A percentile compares a stretch with the other conserved stretches of the same genome.
Evolutionary conservation across 2,888 invertebrate genomes (phyloP).

Genomic region (Lithophane socia): DNA sequence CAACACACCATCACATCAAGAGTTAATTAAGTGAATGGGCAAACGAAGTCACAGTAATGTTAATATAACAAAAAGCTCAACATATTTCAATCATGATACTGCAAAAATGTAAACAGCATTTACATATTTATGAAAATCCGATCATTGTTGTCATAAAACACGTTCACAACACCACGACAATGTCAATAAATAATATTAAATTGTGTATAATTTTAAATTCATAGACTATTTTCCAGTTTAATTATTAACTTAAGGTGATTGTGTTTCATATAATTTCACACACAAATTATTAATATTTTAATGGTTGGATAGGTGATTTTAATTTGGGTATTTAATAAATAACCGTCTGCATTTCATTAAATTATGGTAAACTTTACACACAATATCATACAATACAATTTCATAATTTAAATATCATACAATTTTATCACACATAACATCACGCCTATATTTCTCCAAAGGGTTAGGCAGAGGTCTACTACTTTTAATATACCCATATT

Average conservation of each 20-base stretch:
- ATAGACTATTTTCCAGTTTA: conserved; percentile 5
- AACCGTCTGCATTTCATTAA: not conserved
- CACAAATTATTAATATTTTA: conserved; percentile 3
- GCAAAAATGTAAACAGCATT: conserved; percentile 74
- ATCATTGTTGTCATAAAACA: conserved; percentile 57
- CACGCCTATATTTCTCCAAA: too few relatives aligned
- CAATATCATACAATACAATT: not conserved
- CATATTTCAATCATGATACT: conserved; percentile 73
- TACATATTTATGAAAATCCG: conserved; percentile 74
- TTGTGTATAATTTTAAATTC: conserved; percentile 25
- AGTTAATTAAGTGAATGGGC: conserved; percentile 44
- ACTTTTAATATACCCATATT: too few relatives aligned
- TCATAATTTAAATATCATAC: not conserved
- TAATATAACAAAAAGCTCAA: conserved; percentile 67
- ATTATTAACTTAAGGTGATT: conserved; percentile 5
- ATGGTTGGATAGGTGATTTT: not conserved
- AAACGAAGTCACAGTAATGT: conserved; percentile 56
- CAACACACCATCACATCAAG: conserved; percentile 26
- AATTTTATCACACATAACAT: too few relatives aligned
- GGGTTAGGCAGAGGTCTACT: too few relatives aligned
- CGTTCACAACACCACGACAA: conserved; percentile 36
- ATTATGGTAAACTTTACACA: not conserved
- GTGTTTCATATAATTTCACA: conserved; percentile 1
- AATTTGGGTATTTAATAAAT: not conserved
- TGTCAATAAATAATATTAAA: conserved; percentile 31